Base-by-base conservation (phyloP, 2,888 invertebrate genomes). In the Hybos culiciformis region DNA sequence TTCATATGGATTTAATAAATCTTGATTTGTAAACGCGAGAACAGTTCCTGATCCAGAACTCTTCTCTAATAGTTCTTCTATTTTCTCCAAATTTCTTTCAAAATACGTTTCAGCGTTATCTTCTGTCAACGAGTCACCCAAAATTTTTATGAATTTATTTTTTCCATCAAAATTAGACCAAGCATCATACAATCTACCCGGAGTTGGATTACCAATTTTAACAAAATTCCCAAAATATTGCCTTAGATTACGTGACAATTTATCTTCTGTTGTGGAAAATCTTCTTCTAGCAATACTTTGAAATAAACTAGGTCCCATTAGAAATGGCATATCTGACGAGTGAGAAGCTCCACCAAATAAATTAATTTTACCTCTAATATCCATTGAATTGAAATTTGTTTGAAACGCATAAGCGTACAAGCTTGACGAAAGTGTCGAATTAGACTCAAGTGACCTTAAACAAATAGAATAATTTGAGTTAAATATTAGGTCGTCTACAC, bases 271-370 rank as follows among this genome's bases (percentile, higher is more conserved):
- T 19, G 66, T 56, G 15, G 70, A 73, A 42, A 78, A 71, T 9
- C 77, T 70, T 37, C 79, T 67, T 24, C 81, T 71, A 2, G 77
- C 73, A 44, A 80, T 68, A 66, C 80, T 78, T 50, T 78, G 75
- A 56, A 78, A 72, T 31, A 80, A 56, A 26, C 74, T 70, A 32
- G 80, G 79, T 5, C 82, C 81, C 50, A 81, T 68, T 20, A 81
- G 58, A 24, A 79, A 67, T 9, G 80, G 68, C 45, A 82, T 61
- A 59, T 82, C 82, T 0, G 78, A 70, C 5, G 79, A 76, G 50
- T 80, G 78, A 1, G 73, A 70, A n/a, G 77, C 73, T 43, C 80
- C 80, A 0, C 62, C 63, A 45, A 66, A 67, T 2, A 62, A 49
- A 50, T 67, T 67, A 12, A 57, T 50, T 23, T 59, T 60, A 24